A percentile compares a stretch with the other conserved stretches of the same genome.
Evolutionary conservation across 1,140 invertebrate species (phyloP).

Genomic region (Battus philenor): DNA sequence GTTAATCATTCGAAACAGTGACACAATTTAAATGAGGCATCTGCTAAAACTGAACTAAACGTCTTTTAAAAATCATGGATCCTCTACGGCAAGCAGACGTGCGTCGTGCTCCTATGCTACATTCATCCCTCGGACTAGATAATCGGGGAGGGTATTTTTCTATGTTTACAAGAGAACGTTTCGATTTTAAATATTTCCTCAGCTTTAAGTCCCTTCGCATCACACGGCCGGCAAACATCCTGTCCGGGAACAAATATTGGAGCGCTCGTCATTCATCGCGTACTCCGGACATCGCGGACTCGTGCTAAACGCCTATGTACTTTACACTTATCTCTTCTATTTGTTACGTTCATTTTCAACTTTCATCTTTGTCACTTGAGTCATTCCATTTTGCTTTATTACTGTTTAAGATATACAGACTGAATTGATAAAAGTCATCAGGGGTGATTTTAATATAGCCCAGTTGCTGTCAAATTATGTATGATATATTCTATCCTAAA

Average conservation of each 20-base stretch:
- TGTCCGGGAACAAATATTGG: constrained; percentile 57
- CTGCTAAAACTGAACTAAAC: not conserved
- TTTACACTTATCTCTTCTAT: constrained; percentile 32
- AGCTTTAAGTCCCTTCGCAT: constrained; percentile 50
- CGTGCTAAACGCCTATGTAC: constrained; percentile 56
- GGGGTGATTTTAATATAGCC: no score
- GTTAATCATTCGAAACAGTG: no score
- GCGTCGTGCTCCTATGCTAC: not conserved
- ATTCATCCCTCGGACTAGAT: constrained; percentile 14
- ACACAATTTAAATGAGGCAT: not conserved
- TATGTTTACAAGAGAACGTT: constrained; percentile 33
- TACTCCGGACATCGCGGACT: constrained; percentile 53
- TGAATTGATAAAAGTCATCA: no score
- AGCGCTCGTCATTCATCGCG: constrained; percentile 33
- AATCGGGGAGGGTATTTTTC: constrained; percentile 36
- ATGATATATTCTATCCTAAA: no score
- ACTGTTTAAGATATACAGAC: no score
- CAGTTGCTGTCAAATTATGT: no score
- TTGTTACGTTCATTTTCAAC: constrained; percentile 16
- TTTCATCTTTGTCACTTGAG: no score
- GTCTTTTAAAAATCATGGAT: not conserved
- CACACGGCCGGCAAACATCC: constrained; percentile 63
- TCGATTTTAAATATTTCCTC: constrained; percentile 55
- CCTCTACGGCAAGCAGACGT: not conserved
- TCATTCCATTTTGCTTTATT: no score